phyloP scores from a whole-genome alignment of 2,113 vertebrate species.

The Phalacrocorax pelagicus region DNA sequence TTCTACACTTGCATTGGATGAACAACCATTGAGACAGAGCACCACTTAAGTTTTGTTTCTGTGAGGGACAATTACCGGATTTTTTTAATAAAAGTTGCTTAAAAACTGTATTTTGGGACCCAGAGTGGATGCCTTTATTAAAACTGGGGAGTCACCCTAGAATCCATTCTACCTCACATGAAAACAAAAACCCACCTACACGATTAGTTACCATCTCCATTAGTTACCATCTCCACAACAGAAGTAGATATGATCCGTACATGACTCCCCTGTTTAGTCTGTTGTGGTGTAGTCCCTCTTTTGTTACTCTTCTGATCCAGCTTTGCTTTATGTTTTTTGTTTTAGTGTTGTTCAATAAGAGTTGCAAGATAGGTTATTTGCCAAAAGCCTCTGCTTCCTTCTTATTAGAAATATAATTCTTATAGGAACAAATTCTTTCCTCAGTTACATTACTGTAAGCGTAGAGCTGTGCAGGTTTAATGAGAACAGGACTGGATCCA shows the following conservation, averaged over 20 bases:
- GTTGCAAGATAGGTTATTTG: not conserved
- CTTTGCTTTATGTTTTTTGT: not conserved
- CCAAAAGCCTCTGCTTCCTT: not conserved
- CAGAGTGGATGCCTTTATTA: not conserved
- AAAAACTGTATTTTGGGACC: not conserved
- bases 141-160: not conserved
- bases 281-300: not conserved
- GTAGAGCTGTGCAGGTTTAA: not conserved
- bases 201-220: not conserved
- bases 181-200: not conserved
- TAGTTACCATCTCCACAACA: not conserved
- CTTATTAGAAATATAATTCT: conserved; percentile 33
- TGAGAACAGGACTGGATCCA: conserved; percentile 38
- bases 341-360: not conserved
- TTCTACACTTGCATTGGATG: not conserved
- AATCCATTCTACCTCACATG: not conserved
- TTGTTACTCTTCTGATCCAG: not conserved
- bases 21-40: not conserved
- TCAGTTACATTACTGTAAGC: not conserved
- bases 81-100: not conserved
- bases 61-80: not conserved
- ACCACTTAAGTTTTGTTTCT: not conserved
- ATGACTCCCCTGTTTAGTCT: not conserved
- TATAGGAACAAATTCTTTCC: conserved; percentile 14
- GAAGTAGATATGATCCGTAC: not conserved